Evolutionary conservation across 1,140 invertebrate genomes (phyloP).

Genomic region (Pogonognathellus flavescens): DNA sequence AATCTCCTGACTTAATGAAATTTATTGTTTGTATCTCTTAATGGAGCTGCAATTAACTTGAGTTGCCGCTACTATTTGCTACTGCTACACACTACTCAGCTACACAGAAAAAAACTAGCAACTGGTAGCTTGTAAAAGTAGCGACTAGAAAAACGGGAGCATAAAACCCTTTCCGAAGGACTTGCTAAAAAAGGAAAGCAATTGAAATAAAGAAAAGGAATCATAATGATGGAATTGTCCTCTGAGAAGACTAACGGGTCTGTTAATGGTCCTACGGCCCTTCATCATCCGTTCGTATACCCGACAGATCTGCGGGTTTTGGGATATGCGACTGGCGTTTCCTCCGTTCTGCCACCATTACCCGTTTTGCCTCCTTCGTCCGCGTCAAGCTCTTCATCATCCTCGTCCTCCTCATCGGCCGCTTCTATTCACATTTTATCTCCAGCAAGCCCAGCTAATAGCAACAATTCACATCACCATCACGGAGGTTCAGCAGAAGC

Average conservation of each 20-base stretch:
- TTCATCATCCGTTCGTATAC: constrained; percentile 65
- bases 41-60: constrained; percentile 38
- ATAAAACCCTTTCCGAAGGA: background rate
- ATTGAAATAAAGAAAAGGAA: constrained; percentile 29
- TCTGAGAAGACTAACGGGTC: constrained; percentile 62
- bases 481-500: constrained; percentile 29
- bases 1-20: constrained; percentile 49
- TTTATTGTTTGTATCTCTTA: constrained; percentile 50
- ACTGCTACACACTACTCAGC: constrained; percentile 30
- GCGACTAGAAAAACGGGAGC: background rate
- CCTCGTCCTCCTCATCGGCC: constrained; percentile 53
- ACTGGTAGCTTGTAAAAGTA: constrained; percentile 19
- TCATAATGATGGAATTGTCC: constrained; percentile 66
- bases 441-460: background rate
- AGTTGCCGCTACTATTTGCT: constrained; percentile 49
- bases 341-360: constrained; percentile 48
- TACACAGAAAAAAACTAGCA: background rate
- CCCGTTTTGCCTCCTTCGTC: constrained; percentile 50
- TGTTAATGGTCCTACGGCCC: constrained; percentile 23
- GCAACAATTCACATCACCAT: constrained; percentile 31
- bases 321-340: constrained; percentile 61
- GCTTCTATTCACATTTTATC: constrained; percentile 42
- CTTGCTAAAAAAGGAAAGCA: background rate
- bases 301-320: constrained; percentile 65
- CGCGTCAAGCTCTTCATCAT: constrained; percentile 52